A percentile compares a stretch with the other conserved stretches of the same genome.
phyloP scores from a whole-genome alignment of 2,113 vertebrate genomes.

The Psephotus haematonotus region DNA sequence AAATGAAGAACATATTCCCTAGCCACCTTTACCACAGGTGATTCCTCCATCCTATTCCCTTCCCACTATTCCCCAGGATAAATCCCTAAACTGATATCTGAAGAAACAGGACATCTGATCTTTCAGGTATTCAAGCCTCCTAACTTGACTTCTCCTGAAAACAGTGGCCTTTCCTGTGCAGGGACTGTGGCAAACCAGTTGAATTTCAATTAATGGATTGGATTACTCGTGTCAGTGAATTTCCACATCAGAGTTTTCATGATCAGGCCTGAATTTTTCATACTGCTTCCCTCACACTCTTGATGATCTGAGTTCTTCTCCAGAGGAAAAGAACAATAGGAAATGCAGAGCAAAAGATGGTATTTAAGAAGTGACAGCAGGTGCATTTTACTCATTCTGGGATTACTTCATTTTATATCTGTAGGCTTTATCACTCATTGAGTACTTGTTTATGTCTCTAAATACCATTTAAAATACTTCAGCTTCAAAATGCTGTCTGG shows the following conservation, averaged over 20 bases:
- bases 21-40: neutral
- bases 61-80: neutral
- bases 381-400: neutral
- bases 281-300: neutral
- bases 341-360: neutral
- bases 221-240: neutral
- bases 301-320: neutral
- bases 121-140: neutral
- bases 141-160: neutral
- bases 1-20: neutral
- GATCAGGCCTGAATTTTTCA: neutral
- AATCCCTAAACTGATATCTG: neutral
- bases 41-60: neutral
- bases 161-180: neutral
- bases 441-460: neutral
- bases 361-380: neutral
- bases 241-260: slow-evolving; percentile 9
- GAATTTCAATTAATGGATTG: neutral
- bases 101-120: neutral
- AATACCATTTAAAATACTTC: neutral
- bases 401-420: neutral
- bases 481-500: neutral
- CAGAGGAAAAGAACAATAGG: neutral
- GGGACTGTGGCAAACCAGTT: neutral
- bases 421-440: neutral